These are phyloP conservation scores for Dryobates pubescens DNA, from an alignment of 2,797 vertebrate genomes.

Conservation along the genomic window DNA sequence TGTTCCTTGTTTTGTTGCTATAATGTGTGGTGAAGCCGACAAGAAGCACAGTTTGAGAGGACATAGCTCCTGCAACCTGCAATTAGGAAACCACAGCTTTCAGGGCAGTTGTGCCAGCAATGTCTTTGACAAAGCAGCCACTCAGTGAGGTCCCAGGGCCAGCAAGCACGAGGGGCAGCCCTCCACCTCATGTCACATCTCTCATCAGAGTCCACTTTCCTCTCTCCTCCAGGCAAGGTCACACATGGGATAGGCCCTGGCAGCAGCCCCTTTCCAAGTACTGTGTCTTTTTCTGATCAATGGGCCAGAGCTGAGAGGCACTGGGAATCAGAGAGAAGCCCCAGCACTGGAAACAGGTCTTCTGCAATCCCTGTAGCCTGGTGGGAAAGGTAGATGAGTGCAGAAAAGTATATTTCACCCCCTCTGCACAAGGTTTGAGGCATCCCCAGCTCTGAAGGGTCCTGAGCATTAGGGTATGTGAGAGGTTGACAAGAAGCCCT, in stretches of 20 bases:
- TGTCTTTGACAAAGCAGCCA: neutral
- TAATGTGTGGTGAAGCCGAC: neutral
- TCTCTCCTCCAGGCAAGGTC: neutral
- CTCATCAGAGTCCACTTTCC: neutral
- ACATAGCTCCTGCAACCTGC: neutral
- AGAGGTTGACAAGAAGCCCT: neutral
- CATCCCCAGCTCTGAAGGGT: neutral
- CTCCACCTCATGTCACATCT: neutral
- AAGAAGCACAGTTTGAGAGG: neutral
- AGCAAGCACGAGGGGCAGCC: neutral
- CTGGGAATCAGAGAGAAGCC: neutral
- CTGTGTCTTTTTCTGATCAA: neutral
- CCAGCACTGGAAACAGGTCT: neutral
- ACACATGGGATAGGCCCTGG: accelerated
- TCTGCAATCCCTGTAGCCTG: neutral
- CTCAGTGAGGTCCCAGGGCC: neutral
- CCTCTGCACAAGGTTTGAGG: neutral
- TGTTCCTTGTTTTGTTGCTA: neutral
- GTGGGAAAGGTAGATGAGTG: neutral
- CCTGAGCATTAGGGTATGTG: neutral
- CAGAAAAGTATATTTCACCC: neutral
- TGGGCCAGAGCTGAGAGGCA: neutral
- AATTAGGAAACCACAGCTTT: neutral
- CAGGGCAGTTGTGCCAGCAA: neutral
- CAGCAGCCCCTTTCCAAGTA: neutral